Evolutionary conservation across 2,113 vertebrate species (phyloP).

Genomic region (Rhizomys pruinosus): DNA sequence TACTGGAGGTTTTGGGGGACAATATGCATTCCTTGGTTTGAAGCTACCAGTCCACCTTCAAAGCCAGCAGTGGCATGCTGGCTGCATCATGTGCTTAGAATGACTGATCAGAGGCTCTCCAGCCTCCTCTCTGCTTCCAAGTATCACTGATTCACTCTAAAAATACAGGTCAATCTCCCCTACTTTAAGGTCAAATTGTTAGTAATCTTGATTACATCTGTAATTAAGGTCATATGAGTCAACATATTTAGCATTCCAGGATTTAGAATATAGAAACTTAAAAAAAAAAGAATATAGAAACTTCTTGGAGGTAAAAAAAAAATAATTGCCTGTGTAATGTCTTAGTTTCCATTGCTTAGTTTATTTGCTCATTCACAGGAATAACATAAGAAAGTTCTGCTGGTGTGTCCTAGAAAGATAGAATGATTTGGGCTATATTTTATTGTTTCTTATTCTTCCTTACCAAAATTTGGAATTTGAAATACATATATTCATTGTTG

Average conservation of each 20-base stretch:
- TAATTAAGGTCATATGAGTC: background rate
- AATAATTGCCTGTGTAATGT: background rate
- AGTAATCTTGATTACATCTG: background rate
- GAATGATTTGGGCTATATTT: background rate
- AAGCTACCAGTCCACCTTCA: background rate
- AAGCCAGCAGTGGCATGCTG: background rate
- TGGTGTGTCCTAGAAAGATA: background rate
- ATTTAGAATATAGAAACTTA: background rate
- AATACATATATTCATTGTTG: background rate
- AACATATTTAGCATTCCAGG: background rate
- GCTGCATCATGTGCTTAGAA: background rate
- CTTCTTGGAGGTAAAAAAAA: slow-evolving; percentile 8
- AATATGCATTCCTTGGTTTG: background rate
- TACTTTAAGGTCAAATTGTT: slow-evolving; percentile 34
- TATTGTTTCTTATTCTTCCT: background rate
- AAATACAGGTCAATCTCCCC: background rate
- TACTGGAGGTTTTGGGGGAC: background rate
- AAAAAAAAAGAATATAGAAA: too few species aligned
- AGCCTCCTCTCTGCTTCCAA: background rate
- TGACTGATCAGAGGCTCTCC: background rate
- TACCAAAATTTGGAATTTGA: background rate
- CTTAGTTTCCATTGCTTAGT: background rate
- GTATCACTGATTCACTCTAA: background rate
- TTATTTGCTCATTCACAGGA: slow-evolving; percentile 7
- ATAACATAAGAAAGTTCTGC: background rate